phyloP scores from a whole-genome alignment of 2,797 vertebrate genomes.

The Sciurus carolinensis region DNA sequence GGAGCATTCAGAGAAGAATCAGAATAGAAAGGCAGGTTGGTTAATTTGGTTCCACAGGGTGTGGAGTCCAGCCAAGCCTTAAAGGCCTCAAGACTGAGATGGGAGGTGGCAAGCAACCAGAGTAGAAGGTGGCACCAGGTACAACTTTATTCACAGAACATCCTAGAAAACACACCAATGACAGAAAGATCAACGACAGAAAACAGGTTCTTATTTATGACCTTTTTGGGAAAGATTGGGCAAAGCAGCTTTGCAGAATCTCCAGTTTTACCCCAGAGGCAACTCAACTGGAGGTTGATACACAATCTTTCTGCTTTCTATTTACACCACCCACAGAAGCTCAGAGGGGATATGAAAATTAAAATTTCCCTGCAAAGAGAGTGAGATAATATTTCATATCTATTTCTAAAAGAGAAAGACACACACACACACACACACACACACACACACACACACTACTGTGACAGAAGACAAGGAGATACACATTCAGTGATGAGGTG shows the following conservation, averaged over 20 bases:
- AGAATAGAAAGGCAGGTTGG: slow-evolving; percentile 16
- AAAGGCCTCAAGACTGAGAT: background rate
- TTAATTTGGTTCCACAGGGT: background rate
- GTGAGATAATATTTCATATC: background rate
- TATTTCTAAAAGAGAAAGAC: background rate
- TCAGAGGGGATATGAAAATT: background rate
- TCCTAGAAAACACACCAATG: background rate
- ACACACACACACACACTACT: background rate
- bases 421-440: background rate
- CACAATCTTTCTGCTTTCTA: background rate
- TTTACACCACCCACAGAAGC: background rate
- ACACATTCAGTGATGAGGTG: background rate
- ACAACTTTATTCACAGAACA: background rate
- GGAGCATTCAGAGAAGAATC: background rate
- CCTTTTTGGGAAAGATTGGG: background rate
- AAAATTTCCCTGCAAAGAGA: slow-evolving; percentile 33
- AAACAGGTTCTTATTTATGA: background rate
- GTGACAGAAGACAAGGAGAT: background rate
- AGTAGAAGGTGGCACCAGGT: background rate
- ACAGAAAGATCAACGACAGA: background rate
- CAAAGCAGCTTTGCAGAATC: background rate
- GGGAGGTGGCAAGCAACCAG: background rate
- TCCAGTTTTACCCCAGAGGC: background rate
- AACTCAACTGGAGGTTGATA: background rate
- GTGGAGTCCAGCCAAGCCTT: background rate